These are phyloP conservation scores for Tor tambroides DNA, from an alignment of 2,113 vertebrate species.

Conservation along the genomic window DNA sequence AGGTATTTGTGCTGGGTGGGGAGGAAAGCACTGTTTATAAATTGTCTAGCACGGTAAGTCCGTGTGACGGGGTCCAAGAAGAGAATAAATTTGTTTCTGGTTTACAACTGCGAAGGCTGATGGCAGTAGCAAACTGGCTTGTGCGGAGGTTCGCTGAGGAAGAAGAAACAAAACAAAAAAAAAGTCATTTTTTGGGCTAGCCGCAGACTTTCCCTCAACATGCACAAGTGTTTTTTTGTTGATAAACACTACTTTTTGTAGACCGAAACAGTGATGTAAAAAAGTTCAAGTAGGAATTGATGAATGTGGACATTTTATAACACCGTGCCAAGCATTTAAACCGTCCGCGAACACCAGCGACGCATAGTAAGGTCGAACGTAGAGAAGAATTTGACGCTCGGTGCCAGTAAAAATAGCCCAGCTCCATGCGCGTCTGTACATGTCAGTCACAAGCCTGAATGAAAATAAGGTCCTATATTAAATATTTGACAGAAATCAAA, in stretches of 20 bases:
- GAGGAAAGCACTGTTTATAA: constrained; percentile 63
- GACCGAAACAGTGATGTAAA: constrained; percentile 65
- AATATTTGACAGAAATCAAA: constrained; percentile 80
- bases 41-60: constrained; percentile 62
- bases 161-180: neutral
- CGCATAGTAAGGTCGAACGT: constrained; percentile 66
- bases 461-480: constrained; percentile 68
- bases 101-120: constrained; percentile 80
- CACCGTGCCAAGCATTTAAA: constrained; percentile 60
- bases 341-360: constrained; percentile 25
- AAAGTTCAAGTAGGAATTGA: constrained; percentile 63
- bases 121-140: constrained; percentile 79
- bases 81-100: constrained; percentile 80
- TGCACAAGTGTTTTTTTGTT: constrained; percentile 71
- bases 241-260: constrained; percentile 66
- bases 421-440: constrained; percentile 9
- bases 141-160: constrained; percentile 44
- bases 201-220: constrained; percentile 75
- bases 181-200: constrained; percentile 71
- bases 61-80: constrained; percentile 69
- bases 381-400: constrained; percentile 27
- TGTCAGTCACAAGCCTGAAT: constrained; percentile 51
- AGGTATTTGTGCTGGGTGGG: constrained; percentile 56
- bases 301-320: constrained; percentile 65
- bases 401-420: constrained; percentile 49